A percentile compares a stretch with the other conserved stretches of the same genome.
These are phyloP conservation scores for Nycticebus coucang DNA, from an alignment of 2,113 vertebrate genomes.

Conservation along the genomic window DNA sequence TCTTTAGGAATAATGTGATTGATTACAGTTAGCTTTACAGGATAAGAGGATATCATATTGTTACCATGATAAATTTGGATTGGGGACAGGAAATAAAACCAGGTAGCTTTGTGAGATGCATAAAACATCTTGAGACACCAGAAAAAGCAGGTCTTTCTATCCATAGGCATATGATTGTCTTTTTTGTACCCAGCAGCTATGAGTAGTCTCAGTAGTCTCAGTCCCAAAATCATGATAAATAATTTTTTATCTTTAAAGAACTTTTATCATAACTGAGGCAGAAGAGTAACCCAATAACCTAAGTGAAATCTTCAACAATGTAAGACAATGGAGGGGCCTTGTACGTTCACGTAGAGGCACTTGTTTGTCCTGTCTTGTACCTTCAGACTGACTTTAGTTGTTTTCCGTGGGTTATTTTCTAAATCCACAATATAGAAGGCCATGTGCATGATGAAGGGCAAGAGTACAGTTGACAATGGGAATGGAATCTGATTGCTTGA, in stretches of 20 bases:
- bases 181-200: neutral
- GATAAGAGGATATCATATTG: neutral
- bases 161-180: neutral
- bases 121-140: neutral
- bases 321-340: fast-evolving
- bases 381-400: neutral
- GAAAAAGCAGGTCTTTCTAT: neutral
- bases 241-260: neutral
- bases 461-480: neutral
- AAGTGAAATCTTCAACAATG: neutral
- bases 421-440: neutral
- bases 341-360: neutral
- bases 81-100: neutral
- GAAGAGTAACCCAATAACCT: neutral
- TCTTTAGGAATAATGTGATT: neutral
- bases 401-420: neutral
- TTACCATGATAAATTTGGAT: neutral
- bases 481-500: neutral
- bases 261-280: neutral
- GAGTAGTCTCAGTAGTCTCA: neutral
- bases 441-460: neutral
- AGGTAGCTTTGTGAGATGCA: neutral
- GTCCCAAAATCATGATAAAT: neutral
- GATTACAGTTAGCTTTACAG: neutral
- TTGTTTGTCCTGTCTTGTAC: neutral